phyloP scores from a whole-genome alignment of 2,888 invertebrate species.

The Hololepta plana region DNA sequence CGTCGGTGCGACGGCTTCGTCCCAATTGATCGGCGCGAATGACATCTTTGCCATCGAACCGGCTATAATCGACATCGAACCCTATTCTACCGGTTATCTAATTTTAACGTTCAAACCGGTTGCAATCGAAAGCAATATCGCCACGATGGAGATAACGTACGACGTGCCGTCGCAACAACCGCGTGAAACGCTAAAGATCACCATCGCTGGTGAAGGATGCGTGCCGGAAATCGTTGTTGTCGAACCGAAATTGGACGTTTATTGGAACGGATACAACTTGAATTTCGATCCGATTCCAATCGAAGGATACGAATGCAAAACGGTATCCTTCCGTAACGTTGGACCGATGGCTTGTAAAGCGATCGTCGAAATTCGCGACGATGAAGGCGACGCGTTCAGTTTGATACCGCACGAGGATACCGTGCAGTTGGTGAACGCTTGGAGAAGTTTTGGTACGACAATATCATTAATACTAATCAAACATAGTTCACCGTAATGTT shows the following conservation, averaged over 20 bases:
- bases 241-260: constrained; percentile 16
- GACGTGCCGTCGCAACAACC: constrained; percentile 13
- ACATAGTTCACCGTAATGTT: too few species aligned
- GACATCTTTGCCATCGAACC: constrained; percentile 22
- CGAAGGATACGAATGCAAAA: constrained; percentile 12
- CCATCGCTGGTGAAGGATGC: constrained; percentile 25
- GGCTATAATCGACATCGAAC: constrained; percentile 17
- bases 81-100: constrained; percentile 20
- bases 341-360: constrained; percentile 24
- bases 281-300: constrained; percentile 22
- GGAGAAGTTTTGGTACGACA: constrained; percentile 4
- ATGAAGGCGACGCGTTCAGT: constrained; percentile 12
- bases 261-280: constrained; percentile 13
- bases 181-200: constrained; percentile 14
- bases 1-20: constrained; percentile 18
- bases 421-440: constrained; percentile 6
- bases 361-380: constrained; percentile 21
- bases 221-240: constrained; percentile 26
- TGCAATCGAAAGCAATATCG: constrained; percentile 23
- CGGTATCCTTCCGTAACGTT: constrained; percentile 22
- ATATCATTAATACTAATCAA: constrained; percentile 4
- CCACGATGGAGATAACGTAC: constrained; percentile 15
- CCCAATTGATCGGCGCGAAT: constrained; percentile 4
- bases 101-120: constrained; percentile 25
- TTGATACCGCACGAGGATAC: constrained; percentile 8